Base-by-base conservation (phyloP, 1,140 invertebrate genomes). In the Nephotettix cincticeps region DNA sequence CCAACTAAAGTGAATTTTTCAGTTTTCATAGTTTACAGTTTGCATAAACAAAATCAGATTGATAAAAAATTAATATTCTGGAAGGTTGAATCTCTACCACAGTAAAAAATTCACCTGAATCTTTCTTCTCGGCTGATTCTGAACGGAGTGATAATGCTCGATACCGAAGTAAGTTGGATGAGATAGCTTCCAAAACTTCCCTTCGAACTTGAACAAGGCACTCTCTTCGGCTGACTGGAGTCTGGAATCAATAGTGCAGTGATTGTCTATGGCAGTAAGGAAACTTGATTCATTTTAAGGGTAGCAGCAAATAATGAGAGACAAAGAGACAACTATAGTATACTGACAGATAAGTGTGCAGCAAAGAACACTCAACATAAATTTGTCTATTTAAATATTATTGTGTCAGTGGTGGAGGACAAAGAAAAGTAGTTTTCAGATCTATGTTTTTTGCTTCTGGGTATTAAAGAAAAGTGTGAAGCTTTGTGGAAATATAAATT, bases 161-260 rank as follows among this genome's bases (percentile, higher is more conserved):
- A 25, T 61, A 61, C 1, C 56, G 56, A 6, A 13, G 13, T 6
- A 61, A 25, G 9, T 61, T 21, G 28, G 21, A 14, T 2, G 56
- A 61, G 25, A 61, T 61, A 25, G 27, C 56, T 9, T 61, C 23
- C 21, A 29, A 61, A 6, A 61, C 56, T 61, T 61, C 56, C 27
- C 21, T 61, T 9, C 56, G 56, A 9, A 61, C 25, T 14, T 61
- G 14, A 25, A 25, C 23, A 14, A 61, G 56, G 23, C 56, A 61
- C 13, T 61, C 21, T 61, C 25, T 61, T 6, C 56, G 56, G 6
- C 21, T 27, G 3, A 23, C 13, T 2, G 14, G 2, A 25, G 13
- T 21, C 56, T 61, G 47, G 3, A 51, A 51, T n/a, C 6, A 51
- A 51, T n/a, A n/a, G n/a, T n/a, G n/a, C n/a, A n/a, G n/a, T n/a